These are phyloP conservation scores for Catostomus latipinnis DNA, from an alignment of 2,797 vertebrate genomes.

Conservation along the genomic window DNA sequence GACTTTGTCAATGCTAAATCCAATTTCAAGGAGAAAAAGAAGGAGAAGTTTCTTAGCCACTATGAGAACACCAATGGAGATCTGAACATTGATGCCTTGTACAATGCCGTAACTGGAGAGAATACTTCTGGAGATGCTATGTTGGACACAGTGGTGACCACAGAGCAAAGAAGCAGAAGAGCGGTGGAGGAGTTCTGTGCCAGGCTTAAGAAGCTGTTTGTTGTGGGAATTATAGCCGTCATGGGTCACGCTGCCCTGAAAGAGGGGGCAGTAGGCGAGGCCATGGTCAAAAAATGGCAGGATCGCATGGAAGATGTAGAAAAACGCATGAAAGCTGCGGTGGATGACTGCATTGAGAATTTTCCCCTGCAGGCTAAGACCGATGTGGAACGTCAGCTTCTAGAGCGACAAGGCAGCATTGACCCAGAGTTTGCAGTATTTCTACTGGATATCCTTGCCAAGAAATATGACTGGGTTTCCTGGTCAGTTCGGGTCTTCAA, in stretches of 20 bases:
- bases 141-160: slow-evolving; percentile 73
- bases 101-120: slow-evolving; percentile 75
- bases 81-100: slow-evolving; percentile 79
- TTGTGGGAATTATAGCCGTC: slow-evolving; percentile 79
- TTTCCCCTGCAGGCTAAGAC: slow-evolving; percentile 77
- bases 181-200: slow-evolving; percentile 83
- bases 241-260: slow-evolving; percentile 80
- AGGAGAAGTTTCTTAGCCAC: slow-evolving; percentile 79
- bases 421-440: slow-evolving; percentile 67
- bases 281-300: slow-evolving; percentile 80
- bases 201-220: slow-evolving; percentile 80
- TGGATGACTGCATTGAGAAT: slow-evolving; percentile 79
- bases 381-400: slow-evolving; percentile 72
- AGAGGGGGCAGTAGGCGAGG: slow-evolving; percentile 71
- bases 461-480: slow-evolving; percentile 83
- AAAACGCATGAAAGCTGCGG: slow-evolving; percentile 79
- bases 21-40: slow-evolving; percentile 79
- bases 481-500: slow-evolving; percentile 80
- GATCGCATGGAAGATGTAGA: slow-evolving; percentile 78
- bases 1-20: slow-evolving; percentile 80
- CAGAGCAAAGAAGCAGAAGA: slow-evolving; percentile 73
- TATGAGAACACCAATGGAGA: slow-evolving; percentile 77
- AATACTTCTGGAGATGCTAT: slow-evolving; percentile 72
- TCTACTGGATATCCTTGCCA: slow-evolving; percentile 71
- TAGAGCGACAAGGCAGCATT: slow-evolving; percentile 64